Base-by-base conservation (phyloP, 2,113 vertebrate genomes). In the Dipodomys stephensi region DNA sequence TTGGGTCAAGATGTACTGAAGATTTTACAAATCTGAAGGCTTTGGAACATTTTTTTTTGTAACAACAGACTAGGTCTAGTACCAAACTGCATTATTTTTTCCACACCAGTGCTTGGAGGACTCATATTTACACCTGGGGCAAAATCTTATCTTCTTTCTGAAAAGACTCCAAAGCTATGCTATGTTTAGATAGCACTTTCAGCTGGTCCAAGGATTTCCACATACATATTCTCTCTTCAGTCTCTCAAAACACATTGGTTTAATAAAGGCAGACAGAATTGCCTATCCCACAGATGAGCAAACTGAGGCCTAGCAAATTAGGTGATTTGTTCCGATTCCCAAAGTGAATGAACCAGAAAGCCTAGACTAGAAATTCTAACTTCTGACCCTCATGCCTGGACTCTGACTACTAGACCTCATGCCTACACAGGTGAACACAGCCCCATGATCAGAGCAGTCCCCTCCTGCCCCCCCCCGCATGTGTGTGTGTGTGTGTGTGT, bases 1-100 rank as follows among this genome's bases (percentile, higher is more conserved):
- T 89, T 92, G 68, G 91, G 91, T 95, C 91, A 95, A 96, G 88
- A 90, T 81, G 44, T 92, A n/a, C 76, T 79, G 53, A 92, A 18
- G 13, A 23, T 88, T 92, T 92, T 53, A 68, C 85, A 83, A 95
- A 86, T 90, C 60, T 92, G 90, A 95, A 95, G 69, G 16, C n/a
- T 92, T 93, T 68, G 67, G 78, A 88, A 46, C 35, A 44, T 20
- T 83, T 90, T 69, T 68, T 57, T 57, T 53, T 49, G 27, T 27
- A 90, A 88, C 76, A 79, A 80, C 3, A 44, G 35, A 35, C 72
- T 20, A 67, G 64, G 7, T 83, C 65, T 64, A 68, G 44, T 7
- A 69, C n/a, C 22, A 25, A 0, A 0, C 3, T 39, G 13, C 4
- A 19, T 49, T 12, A 49, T 60, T 87, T 91, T 53, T 72, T 44